Percentiles rank a stretch among this genome's conserved stretches.
Evolutionary conservation across 2,888 invertebrate genomes (phyloP).

Genomic region (Orthonevra nobilis): DNA sequence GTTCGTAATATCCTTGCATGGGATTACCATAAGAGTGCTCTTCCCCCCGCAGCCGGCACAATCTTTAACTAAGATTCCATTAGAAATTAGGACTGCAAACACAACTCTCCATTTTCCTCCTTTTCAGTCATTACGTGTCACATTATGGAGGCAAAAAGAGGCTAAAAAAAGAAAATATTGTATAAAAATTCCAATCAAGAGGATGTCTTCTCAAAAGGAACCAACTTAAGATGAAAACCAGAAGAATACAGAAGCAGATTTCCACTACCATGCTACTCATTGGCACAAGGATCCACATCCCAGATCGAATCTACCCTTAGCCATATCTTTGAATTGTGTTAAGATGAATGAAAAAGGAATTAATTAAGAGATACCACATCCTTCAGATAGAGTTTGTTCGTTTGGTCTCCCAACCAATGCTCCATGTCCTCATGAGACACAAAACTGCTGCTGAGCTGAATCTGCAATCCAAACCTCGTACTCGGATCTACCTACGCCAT

Average conservation of each 20-base stretch:
- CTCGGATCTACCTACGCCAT: background rate
- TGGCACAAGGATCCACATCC: slow-evolving; percentile 1
- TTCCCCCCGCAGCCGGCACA: background rate
- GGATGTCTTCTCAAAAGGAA: slow-evolving; percentile 6
- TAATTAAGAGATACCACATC: slow-evolving; percentile 42
- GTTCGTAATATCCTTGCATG: slow-evolving; percentile 48
- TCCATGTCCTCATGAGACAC: too few relatives aligned
- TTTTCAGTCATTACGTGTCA: slow-evolving; percentile 39
- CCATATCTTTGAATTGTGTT: slow-evolving; percentile 22
- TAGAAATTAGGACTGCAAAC: slow-evolving; percentile 35
- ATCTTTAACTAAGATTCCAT: slow-evolving; percentile 52
- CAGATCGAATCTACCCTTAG: slow-evolving; percentile 8
- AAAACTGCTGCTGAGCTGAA: slow-evolving; percentile 19
- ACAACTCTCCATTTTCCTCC: background rate
- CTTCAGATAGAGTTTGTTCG: slow-evolving; percentile 19
- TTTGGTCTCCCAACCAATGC: too few relatives aligned
- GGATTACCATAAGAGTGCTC: slow-evolving; percentile 32
- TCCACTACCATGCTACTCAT: background rate
- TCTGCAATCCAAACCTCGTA: slow-evolving; percentile 21
- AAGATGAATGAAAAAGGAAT: slow-evolving; percentile 38
- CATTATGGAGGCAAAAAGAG: too few relatives aligned
- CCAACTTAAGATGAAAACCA: background rate
- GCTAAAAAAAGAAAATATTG: too few relatives aligned
- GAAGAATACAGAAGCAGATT: background rate
- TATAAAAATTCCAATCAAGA: slow-evolving; percentile 24